Evolutionary conservation across 1,140 invertebrate species (phyloP).

Genomic region (Phthorimaea operculella): DNA sequence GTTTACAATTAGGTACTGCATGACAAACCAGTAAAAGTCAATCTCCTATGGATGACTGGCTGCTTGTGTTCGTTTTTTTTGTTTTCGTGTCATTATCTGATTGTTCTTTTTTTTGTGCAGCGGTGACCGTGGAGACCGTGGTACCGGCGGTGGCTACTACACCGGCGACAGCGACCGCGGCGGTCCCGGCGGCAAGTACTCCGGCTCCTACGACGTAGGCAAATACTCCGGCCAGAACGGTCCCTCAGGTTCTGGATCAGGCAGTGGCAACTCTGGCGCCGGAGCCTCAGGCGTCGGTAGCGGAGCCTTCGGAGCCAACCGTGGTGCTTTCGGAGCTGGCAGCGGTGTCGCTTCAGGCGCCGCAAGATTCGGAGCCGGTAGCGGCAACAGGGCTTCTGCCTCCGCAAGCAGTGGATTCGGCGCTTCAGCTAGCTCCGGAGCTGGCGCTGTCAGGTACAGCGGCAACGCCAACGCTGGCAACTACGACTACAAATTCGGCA

Average conservation of each 20-base stretch:
- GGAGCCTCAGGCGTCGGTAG: constrained; percentile 11
- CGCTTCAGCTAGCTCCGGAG: constrained; percentile 31
- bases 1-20: too few species aligned
- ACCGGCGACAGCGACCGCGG: constrained; percentile 34
- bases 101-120: constrained; percentile 21
- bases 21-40: too few species aligned
- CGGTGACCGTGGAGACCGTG: constrained; percentile 56
- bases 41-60: too few species aligned
- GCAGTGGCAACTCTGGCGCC: constrained; percentile 3
- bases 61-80: not conserved
- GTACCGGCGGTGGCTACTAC: constrained; percentile 47
- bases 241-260: constrained; percentile 2
- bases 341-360: constrained; percentile 34
- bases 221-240: constrained; percentile 3
- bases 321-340: constrained; percentile 30
- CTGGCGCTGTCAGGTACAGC: constrained; percentile 7
- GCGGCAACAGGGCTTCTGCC: constrained; percentile 4
- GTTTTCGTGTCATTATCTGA: not conserved
- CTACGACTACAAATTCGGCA: constrained; percentile 53
- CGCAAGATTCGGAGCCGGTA: constrained; percentile 12
- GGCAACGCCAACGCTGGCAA: constrained; percentile 16
- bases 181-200: constrained; percentile 35
- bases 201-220: constrained; percentile 18
- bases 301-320: constrained; percentile 26
- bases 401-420: constrained; percentile 21